Percentiles rank a stretch among this genome's conserved stretches.
Evolutionary conservation across 2,888 invertebrate species (phyloP).

Genomic region (Heliconius erato): DNA sequence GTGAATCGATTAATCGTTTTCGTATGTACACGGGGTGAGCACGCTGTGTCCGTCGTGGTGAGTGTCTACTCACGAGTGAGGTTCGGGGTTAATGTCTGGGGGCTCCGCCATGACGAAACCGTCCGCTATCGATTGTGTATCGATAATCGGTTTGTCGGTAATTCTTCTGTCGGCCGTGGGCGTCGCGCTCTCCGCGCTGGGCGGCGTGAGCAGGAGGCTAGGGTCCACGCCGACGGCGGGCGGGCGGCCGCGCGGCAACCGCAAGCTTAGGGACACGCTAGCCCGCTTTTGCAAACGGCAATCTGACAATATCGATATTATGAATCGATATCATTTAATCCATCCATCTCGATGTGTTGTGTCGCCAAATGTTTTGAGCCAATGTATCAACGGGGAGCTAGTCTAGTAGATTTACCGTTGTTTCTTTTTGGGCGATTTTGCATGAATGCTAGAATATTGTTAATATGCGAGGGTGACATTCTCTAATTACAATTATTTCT

Average conservation of each 20-base stretch:
- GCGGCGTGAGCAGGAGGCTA: slow-evolving; percentile 79
- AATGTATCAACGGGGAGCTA: slow-evolving; percentile 8
- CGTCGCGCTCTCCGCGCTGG: slow-evolving; percentile 78
- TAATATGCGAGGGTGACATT: slow-evolving; percentile 62
- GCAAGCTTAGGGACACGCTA: slow-evolving; percentile 77
- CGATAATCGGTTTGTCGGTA: slow-evolving; percentile 51
- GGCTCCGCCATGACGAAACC: slow-evolving; percentile 69
- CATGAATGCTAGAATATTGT: slow-evolving; percentile 51
- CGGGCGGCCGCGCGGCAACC: slow-evolving; percentile 78
- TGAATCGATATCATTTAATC: slow-evolving; percentile 48
- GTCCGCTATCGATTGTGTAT: slow-evolving; percentile 46
- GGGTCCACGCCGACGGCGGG: slow-evolving; percentile 75
- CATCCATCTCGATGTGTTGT: not conserved
- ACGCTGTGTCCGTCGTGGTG: slow-evolving; percentile 62
- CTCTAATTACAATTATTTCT: slow-evolving; percentile 44
- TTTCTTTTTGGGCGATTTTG: not conserved
- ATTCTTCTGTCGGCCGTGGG: slow-evolving; percentile 65
- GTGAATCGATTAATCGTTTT: slow-evolving; percentile 48
- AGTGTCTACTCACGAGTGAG: slow-evolving; percentile 83
- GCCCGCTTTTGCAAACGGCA: slow-evolving; percentile 81
- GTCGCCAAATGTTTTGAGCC: slow-evolving; percentile 27
- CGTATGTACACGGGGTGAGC: slow-evolving; percentile 52
- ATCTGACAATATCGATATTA: slow-evolving; percentile 73
- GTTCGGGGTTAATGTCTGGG: slow-evolving; percentile 79
- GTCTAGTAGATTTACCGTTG: slow-evolving; percentile 22